Percentiles rank a stretch among this genome's conserved stretches.
These are phyloP conservation scores for Chionomys nivalis DNA, from an alignment of 2,113 vertebrate species.

Conservation along the genomic window DNA sequence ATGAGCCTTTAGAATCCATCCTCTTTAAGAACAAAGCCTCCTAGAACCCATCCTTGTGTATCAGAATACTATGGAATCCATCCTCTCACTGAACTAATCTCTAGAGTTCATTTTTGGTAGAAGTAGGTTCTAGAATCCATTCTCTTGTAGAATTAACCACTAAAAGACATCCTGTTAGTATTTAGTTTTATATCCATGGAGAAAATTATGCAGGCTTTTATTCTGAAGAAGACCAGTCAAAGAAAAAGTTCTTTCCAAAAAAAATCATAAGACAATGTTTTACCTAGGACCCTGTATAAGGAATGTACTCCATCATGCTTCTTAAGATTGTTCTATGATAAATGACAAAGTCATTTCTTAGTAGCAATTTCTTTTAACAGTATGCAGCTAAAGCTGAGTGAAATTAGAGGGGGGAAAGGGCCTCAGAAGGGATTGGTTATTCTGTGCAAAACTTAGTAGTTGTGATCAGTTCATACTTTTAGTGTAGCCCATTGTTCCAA, in stretches of 20 bases:
- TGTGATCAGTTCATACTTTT: neutral
- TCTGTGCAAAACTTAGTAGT: neutral
- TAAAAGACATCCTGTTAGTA: neutral
- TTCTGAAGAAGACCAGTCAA: neutral
- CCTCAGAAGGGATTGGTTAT: neutral
- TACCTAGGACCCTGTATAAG: slow-evolving; percentile 13
- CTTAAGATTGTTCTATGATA: neutral
- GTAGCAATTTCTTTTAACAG: neutral
- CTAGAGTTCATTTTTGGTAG: neutral
- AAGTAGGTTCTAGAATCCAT: neutral
- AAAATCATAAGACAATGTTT: neutral
- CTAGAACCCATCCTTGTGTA: neutral
- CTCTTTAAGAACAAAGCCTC: neutral
- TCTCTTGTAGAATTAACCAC: neutral
- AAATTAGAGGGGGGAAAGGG: neutral
- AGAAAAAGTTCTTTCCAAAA: neutral
- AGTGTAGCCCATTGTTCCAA: neutral
- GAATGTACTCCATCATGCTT: neutral
- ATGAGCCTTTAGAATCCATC: neutral
- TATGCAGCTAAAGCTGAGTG: neutral
- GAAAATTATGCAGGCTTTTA: neutral
- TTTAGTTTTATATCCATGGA: neutral
- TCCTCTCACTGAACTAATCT: neutral
- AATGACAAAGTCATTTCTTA: slow-evolving; percentile 33
- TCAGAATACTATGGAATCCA: neutral